Conservation (phyloP, 2,113 vertebrate genomes). For the Gracilinanus agilis region DNA sequence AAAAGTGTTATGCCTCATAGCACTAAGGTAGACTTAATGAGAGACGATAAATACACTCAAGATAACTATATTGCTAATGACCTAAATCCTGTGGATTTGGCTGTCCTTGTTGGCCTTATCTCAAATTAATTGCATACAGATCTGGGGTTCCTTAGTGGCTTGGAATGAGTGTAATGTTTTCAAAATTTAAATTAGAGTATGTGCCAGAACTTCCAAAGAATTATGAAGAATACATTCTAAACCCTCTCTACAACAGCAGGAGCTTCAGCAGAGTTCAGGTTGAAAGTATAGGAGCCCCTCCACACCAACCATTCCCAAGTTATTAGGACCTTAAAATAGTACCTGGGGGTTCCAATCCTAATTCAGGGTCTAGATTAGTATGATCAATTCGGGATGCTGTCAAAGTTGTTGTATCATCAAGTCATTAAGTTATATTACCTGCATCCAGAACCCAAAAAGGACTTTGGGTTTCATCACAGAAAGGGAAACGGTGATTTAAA, state of each 20-base stretch:
- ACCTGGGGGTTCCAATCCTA: too few species aligned
- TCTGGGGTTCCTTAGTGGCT: neutral
- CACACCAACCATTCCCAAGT: too few species aligned
- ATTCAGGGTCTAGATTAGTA: neutral
- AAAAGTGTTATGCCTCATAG: neutral
- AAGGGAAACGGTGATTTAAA: slow-evolving; percentile 42
- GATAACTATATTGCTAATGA: too few species aligned
- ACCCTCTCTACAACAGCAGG: neutral
- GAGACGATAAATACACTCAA: neutral
- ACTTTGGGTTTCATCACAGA: slow-evolving; percentile 35
- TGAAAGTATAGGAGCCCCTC: too few species aligned
- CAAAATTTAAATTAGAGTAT: neutral
- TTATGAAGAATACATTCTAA: neutral
- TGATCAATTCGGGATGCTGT: slow-evolving; percentile 49
- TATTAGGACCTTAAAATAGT: too few species aligned
- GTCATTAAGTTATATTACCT: slow-evolving; percentile 16
- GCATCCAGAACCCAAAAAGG: slow-evolving; percentile 22
- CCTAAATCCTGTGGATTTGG: too few species aligned
- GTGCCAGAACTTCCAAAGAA: neutral
- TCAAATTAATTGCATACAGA: neutral
- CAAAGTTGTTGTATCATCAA: slow-evolving; percentile 23
- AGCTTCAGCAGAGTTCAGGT: too few species aligned
- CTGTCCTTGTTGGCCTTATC: too few species aligned
- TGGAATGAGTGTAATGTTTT: neutral
- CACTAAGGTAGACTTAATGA: neutral